phyloP scores from a whole-genome alignment of 2,113 vertebrate genomes.

The Plecturocebus donacophilus region DNA sequence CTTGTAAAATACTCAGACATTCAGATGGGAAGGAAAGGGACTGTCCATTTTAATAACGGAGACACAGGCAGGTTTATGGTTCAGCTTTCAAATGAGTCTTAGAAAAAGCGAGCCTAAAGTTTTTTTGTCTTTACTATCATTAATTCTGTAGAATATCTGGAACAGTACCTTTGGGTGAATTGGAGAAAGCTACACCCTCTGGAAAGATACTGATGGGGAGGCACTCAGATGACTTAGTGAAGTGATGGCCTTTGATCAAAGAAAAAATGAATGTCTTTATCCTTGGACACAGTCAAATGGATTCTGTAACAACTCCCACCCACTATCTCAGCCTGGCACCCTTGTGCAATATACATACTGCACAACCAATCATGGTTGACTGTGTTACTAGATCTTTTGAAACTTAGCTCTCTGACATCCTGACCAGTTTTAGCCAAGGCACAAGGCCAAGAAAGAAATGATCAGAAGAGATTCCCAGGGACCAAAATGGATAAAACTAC shows the following conservation, averaged over 20 bases:
- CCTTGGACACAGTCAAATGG: not conserved
- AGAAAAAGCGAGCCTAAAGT: not conserved
- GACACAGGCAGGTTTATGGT: not conserved
- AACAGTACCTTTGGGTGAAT: not conserved
- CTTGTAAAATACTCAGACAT: not conserved
- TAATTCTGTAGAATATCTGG: not conserved
- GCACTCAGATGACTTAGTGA: not conserved
- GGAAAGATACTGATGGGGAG: not conserved
- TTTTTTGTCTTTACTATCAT: not conserved
- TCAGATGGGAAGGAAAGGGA: not conserved
- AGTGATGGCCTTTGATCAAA: not conserved
- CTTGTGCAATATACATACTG: not conserved
- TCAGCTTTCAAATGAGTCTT: not conserved
- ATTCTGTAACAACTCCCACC: not conserved
- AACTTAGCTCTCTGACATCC: not conserved
- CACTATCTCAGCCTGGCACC: not conserved
- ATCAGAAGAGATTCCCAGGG: not conserved
- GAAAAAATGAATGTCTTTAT: not conserved
- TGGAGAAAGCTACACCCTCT: not conserved
- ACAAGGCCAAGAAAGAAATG: not conserved
- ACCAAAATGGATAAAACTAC: not conserved
- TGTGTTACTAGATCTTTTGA: not conserved
- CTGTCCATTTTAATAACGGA: not conserved
- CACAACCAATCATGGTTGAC: not conserved
- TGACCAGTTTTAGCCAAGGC: not conserved